These are phyloP conservation scores for Psittacula derbiana DNA, from an alignment of 2,797 vertebrate genomes.

Conservation along the genomic window DNA sequence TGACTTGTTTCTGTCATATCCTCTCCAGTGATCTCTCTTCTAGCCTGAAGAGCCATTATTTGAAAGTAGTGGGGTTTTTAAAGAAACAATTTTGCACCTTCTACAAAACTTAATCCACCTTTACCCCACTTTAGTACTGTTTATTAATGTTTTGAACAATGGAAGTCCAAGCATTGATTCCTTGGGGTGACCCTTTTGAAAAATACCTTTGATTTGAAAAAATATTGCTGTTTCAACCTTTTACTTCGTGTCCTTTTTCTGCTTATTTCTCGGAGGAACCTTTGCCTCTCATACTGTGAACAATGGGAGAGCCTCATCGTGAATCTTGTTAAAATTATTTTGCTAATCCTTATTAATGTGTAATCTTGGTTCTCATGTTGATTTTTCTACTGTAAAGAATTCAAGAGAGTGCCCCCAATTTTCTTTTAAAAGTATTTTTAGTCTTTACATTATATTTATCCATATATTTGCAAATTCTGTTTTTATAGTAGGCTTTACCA, in stretches of 20 bases:
- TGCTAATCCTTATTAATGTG: neutral
- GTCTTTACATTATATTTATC: neutral
- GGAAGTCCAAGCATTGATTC: rapidly evolving
- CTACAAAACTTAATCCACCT: neutral
- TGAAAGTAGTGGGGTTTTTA: neutral
- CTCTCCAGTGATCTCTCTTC: neutral
- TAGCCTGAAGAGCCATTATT: neutral
- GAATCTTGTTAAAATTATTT: neutral
- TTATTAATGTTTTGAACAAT: neutral
- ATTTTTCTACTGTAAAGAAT: neutral
- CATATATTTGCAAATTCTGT: neutral
- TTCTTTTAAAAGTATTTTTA: neutral
- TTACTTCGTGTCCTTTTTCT: neutral
- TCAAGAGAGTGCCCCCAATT: neutral
- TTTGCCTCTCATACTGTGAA: neutral
- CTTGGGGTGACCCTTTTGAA: neutral
- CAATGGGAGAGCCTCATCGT: neutral
- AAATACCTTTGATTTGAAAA: neutral
- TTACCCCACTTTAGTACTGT: neutral
- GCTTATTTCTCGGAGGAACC: neutral
- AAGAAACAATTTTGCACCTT: neutral
- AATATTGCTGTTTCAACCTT: neutral
- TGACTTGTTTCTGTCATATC: neutral
- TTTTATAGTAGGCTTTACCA: neutral
- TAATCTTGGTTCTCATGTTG: neutral